Evolutionary conservation across 1,140 invertebrate genomes (phyloP).

Genomic region (Arctopsyche grandis): DNA sequence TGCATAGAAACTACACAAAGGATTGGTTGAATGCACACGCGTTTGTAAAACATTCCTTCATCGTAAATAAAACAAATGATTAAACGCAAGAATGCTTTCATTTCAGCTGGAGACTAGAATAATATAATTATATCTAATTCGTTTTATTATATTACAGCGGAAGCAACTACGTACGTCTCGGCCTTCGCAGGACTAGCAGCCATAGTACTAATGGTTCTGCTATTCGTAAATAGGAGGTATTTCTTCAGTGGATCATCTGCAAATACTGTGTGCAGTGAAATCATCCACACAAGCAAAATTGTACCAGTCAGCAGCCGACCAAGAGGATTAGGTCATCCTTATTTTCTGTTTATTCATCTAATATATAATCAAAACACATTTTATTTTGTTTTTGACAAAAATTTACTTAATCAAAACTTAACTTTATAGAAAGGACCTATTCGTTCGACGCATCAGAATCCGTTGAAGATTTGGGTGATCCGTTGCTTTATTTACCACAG

Average conservation of each 20-base stretch:
- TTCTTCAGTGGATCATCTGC: slow-evolving; percentile 57
- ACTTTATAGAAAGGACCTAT: slow-evolving; percentile 48
- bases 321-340: slow-evolving; percentile 41
- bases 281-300: slow-evolving; percentile 60
- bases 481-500: slow-evolving; percentile 41
- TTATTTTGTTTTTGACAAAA: too few relatives aligned
- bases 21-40: too few relatives aligned
- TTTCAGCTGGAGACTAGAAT: background rate
- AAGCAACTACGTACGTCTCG: slow-evolving; percentile 65
- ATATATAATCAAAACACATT: too few relatives aligned
- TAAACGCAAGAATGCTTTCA: background rate
- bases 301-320: slow-evolving; percentile 57
- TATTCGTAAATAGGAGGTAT: slow-evolving; percentile 62
- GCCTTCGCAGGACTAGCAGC: slow-evolving; percentile 62
- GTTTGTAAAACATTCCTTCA: too few relatives aligned
- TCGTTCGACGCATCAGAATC: slow-evolving; percentile 48
- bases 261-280: slow-evolving; percentile 61
- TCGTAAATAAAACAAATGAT: background rate
- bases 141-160: slow-evolving; percentile 56
- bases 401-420: too few relatives aligned
- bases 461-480: slow-evolving; percentile 46
- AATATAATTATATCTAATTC: background rate
- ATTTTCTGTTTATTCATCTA: background rate
- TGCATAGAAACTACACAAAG: too few relatives aligned
- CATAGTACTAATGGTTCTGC: slow-evolving; percentile 61